These are phyloP conservation scores for Cydia strobilella DNA, from an alignment of 1,140 invertebrate species.

Conservation along the genomic window DNA sequence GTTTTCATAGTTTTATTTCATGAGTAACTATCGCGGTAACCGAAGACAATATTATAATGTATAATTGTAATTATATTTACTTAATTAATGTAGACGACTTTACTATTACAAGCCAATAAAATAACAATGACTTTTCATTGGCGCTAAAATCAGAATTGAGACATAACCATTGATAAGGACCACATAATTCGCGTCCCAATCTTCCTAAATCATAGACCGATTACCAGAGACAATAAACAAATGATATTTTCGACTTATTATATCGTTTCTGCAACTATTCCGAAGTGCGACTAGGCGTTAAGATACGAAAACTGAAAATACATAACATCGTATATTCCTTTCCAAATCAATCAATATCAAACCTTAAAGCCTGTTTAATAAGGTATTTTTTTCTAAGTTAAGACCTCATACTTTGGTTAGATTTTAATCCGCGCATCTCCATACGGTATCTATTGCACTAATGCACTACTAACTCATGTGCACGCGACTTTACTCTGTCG, in stretches of 20 bases:
- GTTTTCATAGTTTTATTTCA: too few relatives aligned
- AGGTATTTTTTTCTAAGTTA: neutral
- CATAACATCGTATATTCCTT: neutral
- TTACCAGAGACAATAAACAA: constrained; percentile 7
- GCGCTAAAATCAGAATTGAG: neutral
- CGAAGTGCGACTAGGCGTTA: constrained; percentile 15
- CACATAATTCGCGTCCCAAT: neutral
- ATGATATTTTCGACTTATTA: constrained; percentile 21
- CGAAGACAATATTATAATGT: too few relatives aligned
- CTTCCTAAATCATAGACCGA: constrained; percentile 6
- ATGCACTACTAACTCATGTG: constrained; percentile 70
- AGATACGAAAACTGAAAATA: neutral
- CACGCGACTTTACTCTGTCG: constrained; percentile 63
- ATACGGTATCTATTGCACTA: constrained; percentile 67
- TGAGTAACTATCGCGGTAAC: too few relatives aligned
- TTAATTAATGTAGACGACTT: too few relatives aligned
- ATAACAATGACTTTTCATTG: neutral
- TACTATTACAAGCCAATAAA: neutral
- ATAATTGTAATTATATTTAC: too few relatives aligned
- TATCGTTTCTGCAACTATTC: constrained; percentile 16
- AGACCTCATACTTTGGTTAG: neutral
- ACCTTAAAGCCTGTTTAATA: neutral
- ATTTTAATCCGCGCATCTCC: constrained; percentile 46
- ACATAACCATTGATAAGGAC: neutral
- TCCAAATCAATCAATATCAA: neutral